These are phyloP conservation scores for Epistrophella euchroma DNA, from an alignment of 2,888 invertebrate genomes.

Conservation along the genomic window DNA sequence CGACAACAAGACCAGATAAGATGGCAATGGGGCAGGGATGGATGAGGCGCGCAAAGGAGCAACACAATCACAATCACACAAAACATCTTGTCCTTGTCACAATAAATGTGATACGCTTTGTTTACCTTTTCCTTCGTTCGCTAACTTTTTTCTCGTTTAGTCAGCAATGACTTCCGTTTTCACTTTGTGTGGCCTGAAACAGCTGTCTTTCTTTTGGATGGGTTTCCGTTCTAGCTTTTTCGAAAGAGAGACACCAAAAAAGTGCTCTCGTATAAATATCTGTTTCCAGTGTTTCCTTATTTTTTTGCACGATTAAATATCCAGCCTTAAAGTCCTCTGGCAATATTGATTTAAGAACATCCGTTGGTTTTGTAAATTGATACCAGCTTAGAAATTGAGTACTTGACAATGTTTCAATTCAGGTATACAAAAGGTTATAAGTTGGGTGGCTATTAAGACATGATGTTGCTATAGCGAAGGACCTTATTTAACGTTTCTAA, in stretches of 20 bases:
- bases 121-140: slow-evolving; percentile 78
- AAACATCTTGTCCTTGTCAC: slow-evolving; percentile 79
- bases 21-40: slow-evolving; percentile 10
- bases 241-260: background rate
- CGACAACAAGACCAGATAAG: slow-evolving; percentile 50
- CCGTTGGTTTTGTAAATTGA: background rate
- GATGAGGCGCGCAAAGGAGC: slow-evolving; percentile 36
- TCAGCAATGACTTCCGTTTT: slow-evolving; percentile 35
- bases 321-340: background rate
- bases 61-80: slow-evolving; percentile 51
- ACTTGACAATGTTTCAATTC: background rate
- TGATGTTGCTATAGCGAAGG: background rate
- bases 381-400: slow-evolving; percentile 6
- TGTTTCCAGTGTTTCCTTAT: slow-evolving; percentile 20
- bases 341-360: slow-evolving; percentile 16
- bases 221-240: slow-evolving; percentile 1
- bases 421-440: background rate
- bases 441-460: background rate
- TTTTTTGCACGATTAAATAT: slow-evolving; percentile 26
- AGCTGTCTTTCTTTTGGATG: slow-evolving; percentile 25
- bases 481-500: background rate
- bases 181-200: slow-evolving; percentile 9
- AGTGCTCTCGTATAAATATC: background rate
- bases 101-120: slow-evolving; percentile 80
- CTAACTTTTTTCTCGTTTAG: slow-evolving; percentile 19